phyloP scores from a whole-genome alignment of 2,888 invertebrate genomes.

The Halocaridina rubra region DNA sequence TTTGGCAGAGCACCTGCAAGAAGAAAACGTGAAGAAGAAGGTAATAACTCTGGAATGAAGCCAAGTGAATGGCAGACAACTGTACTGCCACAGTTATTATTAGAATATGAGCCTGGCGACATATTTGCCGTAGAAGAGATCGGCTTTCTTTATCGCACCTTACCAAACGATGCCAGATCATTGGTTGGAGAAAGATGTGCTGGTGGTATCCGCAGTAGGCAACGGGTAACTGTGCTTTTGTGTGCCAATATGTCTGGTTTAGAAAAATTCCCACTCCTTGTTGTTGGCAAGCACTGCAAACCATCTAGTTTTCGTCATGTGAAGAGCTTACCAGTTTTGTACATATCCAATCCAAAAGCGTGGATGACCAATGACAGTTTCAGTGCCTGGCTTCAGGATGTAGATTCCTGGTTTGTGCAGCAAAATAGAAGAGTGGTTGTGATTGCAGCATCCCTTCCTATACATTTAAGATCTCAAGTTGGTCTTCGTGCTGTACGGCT shows the following conservation, averaged over 20 bases:
- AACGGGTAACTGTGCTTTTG: conserved; percentile 52
- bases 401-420: conserved; percentile 63
- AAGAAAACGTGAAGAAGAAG: conserved; percentile 51
- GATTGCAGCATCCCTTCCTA: conserved; percentile 45
- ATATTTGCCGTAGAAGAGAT: conserved; percentile 60
- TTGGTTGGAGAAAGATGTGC: conserved; percentile 47
- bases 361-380: conserved; percentile 61
- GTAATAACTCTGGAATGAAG: conserved; percentile 30
- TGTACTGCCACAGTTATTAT: conserved; percentile 46
- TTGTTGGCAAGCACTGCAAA: conserved; percentile 56
- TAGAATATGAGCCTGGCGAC: conserved; percentile 49
- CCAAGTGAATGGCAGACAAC: conserved; percentile 42
- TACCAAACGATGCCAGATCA: conserved; percentile 30
- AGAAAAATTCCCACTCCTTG: conserved; percentile 59
- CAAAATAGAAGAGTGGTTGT: conserved; percentile 57
- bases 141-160: conserved; percentile 48
- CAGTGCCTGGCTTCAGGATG: conserved; percentile 56
- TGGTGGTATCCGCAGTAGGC: conserved; percentile 51
- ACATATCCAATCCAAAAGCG: conserved; percentile 50
- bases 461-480: conserved; percentile 47
- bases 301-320: conserved; percentile 42
- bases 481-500: conserved; percentile 49
- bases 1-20: conserved; percentile 49
- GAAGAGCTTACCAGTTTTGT: conserved; percentile 58
- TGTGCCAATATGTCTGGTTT: conserved; percentile 59